Evolutionary conservation across 2,797 vertebrate species (phyloP).

Genomic region (Hypotaenidia philippensis): DNA sequence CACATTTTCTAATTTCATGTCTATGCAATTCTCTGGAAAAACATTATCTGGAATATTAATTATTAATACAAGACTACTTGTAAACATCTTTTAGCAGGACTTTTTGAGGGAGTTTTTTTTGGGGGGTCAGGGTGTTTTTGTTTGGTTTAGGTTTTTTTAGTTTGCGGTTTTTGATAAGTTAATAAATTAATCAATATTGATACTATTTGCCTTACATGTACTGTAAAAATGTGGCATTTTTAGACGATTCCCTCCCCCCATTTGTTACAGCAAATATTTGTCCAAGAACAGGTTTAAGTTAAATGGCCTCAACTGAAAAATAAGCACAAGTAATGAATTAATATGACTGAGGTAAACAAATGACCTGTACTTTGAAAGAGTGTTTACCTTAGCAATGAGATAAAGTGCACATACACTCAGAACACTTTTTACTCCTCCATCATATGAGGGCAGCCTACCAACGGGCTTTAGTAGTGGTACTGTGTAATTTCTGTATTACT

Average conservation of each 20-base stretch:
- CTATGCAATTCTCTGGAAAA: neutral
- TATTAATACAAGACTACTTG: neutral
- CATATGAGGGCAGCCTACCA: neutral
- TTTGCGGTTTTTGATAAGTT: neutral
- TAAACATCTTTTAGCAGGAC: neutral
- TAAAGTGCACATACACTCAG: neutral
- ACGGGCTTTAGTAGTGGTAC: neutral
- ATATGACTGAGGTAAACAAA: neutral
- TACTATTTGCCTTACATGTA: neutral
- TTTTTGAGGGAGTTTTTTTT: no score
- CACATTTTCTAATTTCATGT: neutral
- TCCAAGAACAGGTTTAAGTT: neutral
- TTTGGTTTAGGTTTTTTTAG: no score
- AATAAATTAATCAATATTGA: neutral
- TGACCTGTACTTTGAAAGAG: neutral
- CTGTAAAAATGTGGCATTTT: neutral
- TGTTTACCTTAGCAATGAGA: neutral
- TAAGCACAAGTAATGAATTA: neutral
- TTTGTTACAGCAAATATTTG: neutral
- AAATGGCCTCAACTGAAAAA: neutral
- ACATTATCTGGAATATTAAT: neutral
- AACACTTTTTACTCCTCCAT: neutral
- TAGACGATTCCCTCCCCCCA: neutral
- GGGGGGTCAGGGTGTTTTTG: no score
- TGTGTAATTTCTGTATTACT: neutral